Evolutionary conservation across 2,113 vertebrate genomes (phyloP), one percentile per base, ranked within the genome.

Genomic region (Choloepus hoffmanni): DNA sequence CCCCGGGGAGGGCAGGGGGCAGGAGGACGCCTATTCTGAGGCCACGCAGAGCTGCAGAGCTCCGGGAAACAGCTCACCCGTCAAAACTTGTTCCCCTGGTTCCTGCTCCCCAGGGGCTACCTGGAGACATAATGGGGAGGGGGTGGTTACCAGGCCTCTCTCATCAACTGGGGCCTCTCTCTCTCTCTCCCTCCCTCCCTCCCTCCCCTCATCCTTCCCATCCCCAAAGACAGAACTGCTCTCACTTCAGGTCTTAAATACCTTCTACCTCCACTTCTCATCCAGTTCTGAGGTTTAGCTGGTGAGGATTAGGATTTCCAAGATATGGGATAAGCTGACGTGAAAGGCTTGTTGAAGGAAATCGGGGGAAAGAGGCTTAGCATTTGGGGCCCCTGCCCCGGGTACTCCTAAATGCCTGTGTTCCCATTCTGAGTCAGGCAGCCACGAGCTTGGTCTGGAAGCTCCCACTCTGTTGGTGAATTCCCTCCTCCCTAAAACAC

Each of bases 111-210:
- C 36, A 36, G 90, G 97, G 94, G 91, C 94, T 97, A 55, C 91
- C 33, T 45, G 91, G 97, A 98, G 98, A 96, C 97, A 97, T 97
- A 96, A 84, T 76, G 19, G 86, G 95, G 96, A 97, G 95, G 90
- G 11, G 95, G 95, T 65, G 24, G 33, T 96, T 95, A 90, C 96
- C 95, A 83, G 96, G 95, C 96, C 58, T 92, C 98, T 98, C 96
- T 98, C 97, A 95, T 97, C 97, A 89, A 89, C 92, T n/a, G 96
- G 89, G 97, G 94, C 36, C 55, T 58, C 55, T 58, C 55, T 18
- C 55, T 11, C 50, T 53, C 50, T 53, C 50, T 11, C 50, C 8
- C 50, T 53, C 50, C 95, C 97, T 96, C 95, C 96, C 95, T 94
- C 95, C 65, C 92, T 96, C 24, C 87, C 95, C 96, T 18, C 63